Percentiles rank a stretch among this genome's conserved stretches.
These are phyloP conservation scores for Octomys mimax DNA, from an alignment of 2,797 vertebrate species.

Conservation along the genomic window DNA sequence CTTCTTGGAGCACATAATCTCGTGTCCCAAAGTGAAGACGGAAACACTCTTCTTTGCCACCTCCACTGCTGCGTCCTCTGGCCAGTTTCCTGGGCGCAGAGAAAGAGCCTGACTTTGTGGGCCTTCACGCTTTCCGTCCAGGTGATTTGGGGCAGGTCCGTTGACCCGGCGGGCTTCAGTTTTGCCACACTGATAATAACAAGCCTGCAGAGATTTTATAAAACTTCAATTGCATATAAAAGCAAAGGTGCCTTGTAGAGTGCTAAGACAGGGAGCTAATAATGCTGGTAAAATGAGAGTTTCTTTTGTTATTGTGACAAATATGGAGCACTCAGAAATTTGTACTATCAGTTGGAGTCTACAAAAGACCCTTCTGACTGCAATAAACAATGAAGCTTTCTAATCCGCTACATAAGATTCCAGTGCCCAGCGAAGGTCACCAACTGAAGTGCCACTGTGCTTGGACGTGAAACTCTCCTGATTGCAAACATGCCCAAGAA, in stretches of 20 bases:
- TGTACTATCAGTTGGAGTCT: not conserved
- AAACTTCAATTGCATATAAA: not conserved
- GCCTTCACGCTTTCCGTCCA: not conserved
- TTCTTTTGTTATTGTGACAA: not conserved
- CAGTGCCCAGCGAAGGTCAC: not conserved
- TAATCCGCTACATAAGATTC: not conserved
- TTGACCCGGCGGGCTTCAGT: not conserved
- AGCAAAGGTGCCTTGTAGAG: not conserved
- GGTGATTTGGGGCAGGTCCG: not conserved
- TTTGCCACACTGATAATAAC: not conserved
- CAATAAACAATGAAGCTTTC: not conserved
- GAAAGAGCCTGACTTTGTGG: not conserved
- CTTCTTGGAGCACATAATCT: not conserved
- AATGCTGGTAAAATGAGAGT: not conserved
- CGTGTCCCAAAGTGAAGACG: not conserved
- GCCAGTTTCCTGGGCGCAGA: not conserved
- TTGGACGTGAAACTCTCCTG: not conserved
- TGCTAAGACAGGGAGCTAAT: not conserved
- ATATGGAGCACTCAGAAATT: not conserved
- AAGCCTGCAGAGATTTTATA: not conserved
- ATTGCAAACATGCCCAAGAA: not conserved
- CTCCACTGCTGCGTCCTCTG: not conserved
- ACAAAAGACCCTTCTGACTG: not conserved
- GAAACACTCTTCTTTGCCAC: rapidly evolving
- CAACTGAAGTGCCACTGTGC: not conserved